Base-by-base conservation (phyloP, 2,113 vertebrate species). In the Chionis minor region DNA sequence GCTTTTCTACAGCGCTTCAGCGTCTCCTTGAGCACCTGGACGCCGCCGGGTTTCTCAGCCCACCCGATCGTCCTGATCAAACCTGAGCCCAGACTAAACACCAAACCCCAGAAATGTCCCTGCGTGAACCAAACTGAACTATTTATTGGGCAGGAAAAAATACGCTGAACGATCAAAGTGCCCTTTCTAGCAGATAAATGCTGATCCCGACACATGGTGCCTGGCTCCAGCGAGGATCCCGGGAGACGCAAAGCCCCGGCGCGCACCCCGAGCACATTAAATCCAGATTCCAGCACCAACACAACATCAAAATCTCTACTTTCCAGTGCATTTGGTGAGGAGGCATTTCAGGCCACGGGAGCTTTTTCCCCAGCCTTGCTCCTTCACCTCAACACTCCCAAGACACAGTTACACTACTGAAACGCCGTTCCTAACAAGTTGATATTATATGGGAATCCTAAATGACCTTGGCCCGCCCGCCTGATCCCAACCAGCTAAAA, bases 81-180 rank as follows among this genome's bases (percentile, higher is more conserved):
- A 28, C 30, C 28, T 2, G 3, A 4, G 4, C 47, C 80, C 32
- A 14, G 42, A 26, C 55, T 27, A 47, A 79, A 49, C 59, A 18
- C 21, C 17, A 27, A 32, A n/a, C 14, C 22, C 40, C 59, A 73
- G 26, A 21, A 49, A 33, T 10, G 17, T 8, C 55, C 42, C 32
- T 40, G 49, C 2, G 6, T 4, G 32, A 75, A n/a, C 16, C 24
- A 63, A 56, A 40, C 2, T 5, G 23, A 66, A 27, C 16, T n/a
- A 62, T 7, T 49, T 62, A 7, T 5, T 8, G 10, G 18, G 42
- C 22, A 70, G 33, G 4, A 49, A 65, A 28, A 62, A 58, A 8
- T 1, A 49, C 12, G 10, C 0, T 4, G 22, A 38, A 23, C 0
- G 2, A 40, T 19, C 7, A 9, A 80, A 90, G 20, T 2, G 19